phyloP scores from a whole-genome alignment of 2,797 vertebrate species.

The Hephaestus fuliginosus region DNA sequence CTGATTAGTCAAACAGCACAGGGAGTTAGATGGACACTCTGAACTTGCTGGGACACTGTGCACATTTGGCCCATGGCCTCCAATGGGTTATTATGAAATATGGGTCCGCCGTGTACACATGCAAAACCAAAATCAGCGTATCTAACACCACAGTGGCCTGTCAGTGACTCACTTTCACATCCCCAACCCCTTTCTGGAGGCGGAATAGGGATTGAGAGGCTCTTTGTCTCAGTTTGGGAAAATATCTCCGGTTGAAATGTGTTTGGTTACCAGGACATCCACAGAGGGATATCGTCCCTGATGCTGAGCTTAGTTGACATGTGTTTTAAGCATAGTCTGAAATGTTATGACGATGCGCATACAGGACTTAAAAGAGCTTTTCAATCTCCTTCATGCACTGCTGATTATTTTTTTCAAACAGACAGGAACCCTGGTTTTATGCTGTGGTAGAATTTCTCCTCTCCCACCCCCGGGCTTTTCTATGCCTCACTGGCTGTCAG shows the following conservation, averaged over 20 bases:
- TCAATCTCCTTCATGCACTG: conserved; percentile 36
- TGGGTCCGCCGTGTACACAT: conserved; percentile 25
- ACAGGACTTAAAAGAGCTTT: conserved; percentile 36
- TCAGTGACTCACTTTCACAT: conserved; percentile 72
- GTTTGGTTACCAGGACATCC: conserved; percentile 52
- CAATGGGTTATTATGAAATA: conserved; percentile 43
- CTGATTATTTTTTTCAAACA: conserved; percentile 50
- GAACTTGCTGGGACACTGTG: conserved; percentile 34
- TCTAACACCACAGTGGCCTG: conserved; percentile 60
- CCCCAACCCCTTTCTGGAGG: conserved; percentile 55
- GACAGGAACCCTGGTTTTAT: conserved; percentile 21
- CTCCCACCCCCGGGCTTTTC: conserved; percentile 5
- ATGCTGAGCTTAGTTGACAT: conserved; percentile 42
- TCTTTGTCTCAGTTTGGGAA: conserved; percentile 65
- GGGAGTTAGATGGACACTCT: conserved; percentile 45
- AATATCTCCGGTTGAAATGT: conserved; percentile 46
- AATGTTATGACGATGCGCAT: conserved; percentile 50
- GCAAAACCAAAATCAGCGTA: conserved; percentile 36
- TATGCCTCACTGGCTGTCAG: conserved; percentile 47
- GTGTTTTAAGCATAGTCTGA: conserved; percentile 49
- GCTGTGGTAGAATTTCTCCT: conserved; percentile 21
- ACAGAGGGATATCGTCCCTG: conserved; percentile 32
- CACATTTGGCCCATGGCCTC: conserved; percentile 21
- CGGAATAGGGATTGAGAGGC: conserved; percentile 51
- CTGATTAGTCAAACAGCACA: conserved; percentile 36